Percentiles rank a stretch among this genome's conserved stretches.
phyloP scores from a whole-genome alignment of 1,140 invertebrate genomes.

The Drosophila kepulauana region DNA sequence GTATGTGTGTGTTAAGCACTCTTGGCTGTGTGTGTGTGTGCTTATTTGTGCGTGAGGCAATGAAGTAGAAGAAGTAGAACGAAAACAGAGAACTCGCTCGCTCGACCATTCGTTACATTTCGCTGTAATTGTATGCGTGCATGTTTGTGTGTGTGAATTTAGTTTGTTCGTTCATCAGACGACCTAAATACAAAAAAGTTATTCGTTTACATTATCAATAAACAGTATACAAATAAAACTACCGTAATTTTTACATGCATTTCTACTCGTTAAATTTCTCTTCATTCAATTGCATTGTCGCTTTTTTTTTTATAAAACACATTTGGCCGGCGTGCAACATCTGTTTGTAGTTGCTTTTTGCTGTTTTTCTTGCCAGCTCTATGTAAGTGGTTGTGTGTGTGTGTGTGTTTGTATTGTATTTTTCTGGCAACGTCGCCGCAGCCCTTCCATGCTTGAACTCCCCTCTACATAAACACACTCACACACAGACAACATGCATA shows the following conservation, averaged over 20 bases:
- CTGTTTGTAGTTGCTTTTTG: constrained; percentile 30
- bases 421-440: constrained; percentile 64
- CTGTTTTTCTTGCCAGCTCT: constrained; percentile 14
- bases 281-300: constrained; percentile 24
- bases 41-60: constrained; percentile 43
- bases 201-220: constrained; percentile 74
- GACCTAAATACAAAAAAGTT: constrained; percentile 64
- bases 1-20: constrained; percentile 27
- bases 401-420: constrained; percentile 46
- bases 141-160: constrained; percentile 17
- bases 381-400: constrained; percentile 1
- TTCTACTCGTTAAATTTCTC: constrained; percentile 38
- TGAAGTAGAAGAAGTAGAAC: constrained; percentile 68
- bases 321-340: constrained; percentile 48
- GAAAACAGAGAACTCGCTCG: constrained; percentile 57
- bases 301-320: constrained; percentile 17
- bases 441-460: constrained; percentile 44
- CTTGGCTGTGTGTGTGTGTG: constrained; percentile 10
- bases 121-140: constrained; percentile 12
- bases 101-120: constrained; percentile 44
- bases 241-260: constrained; percentile 38
- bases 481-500: constrained; percentile 19
- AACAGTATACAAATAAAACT: constrained; percentile 31
- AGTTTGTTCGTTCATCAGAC: constrained; percentile 33
- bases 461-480: constrained; percentile 18